Base-by-base conservation (phyloP, 2,888 invertebrate species). In the Lithophane ornitopus region DNA sequence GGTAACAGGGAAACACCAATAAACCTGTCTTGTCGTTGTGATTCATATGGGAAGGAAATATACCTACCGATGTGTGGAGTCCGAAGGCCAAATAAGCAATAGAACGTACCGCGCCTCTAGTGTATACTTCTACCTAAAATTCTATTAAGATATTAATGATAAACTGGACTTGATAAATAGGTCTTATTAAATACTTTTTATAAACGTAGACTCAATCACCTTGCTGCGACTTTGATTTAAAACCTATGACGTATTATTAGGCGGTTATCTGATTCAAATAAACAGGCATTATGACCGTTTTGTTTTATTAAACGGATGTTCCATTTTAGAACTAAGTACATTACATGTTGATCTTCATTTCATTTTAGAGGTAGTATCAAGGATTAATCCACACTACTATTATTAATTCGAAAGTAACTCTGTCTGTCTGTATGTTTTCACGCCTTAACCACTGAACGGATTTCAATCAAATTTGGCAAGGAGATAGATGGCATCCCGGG, bases 11-110 rank as follows among this genome's bases (percentile, higher is more conserved):
- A 78, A 81, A 72, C 61, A 78, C 34, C 76, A 74, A 80, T 78
- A 82, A 87, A 87, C 79, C 81, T 63, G 88, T 87, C 79, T 87
- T 84, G 67, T 39, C 54, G 62, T 26, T 76, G 87, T 88, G 88
- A 88, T 88, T 88, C 88, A 88, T 83, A 80, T 84, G 78, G 80
- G 81, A 84, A 87, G 84, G 86, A 88, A 86, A 84, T 78, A 81
- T 73, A 70, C 41, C 77, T 73, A 70, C 41, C 77, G 67, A 80
- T 76, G 74, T 85, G 74, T 84, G 75, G 70, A 80, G 75, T 78
- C 79, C 74, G 85, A 88, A 88, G 88, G 87, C 75, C 84, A 78
- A 80, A 76, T 74, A 67, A 74, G 74, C 73, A 80, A 73, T 66
- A 78, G 75, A 85, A 80, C 72, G n/a, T 46, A 81, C 26, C 14